Evolutionary conservation across 1,140 invertebrate genomes (phyloP), one percentile per base, ranked within the genome.

Genomic region (Plutomurus gul): DNA sequence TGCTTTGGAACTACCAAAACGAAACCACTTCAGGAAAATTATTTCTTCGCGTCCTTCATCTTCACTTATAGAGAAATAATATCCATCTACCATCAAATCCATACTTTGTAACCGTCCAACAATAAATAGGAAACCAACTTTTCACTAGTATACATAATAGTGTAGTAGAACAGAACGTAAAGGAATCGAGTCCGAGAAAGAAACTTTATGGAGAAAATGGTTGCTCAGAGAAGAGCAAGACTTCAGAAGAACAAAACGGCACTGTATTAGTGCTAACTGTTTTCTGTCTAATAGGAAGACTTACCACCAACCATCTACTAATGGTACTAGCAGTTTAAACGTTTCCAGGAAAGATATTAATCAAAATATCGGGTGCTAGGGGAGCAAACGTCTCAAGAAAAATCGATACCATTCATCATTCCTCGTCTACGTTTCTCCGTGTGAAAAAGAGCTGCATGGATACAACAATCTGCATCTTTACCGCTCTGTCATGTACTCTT

Each of bases 371-470:
- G 60, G 56, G 76, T 71, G 36, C 22, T 20, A 25, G 75, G 75
- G 75, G 76, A 77, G 76, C 56, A 72, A 71, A 60, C 76, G 43
- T 77, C 60, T 40, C 22, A 77, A 40, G 65, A 72, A 77, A 77
- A 77, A 77, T 77, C 76, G 76, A 77, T 71, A 71, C 76, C 76
- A 77, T 77, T 77, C 47, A 77, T 77, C 76, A 77, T 77, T 77
- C 76, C 47, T 49, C 4, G 18, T 72, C 11, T 72, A 22, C n/a
- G 40, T 27, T 75, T 75, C n/a, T n/a, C 56, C 56, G 56, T 65
- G 56, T 65, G 56, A 65, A 65, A 65, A 65, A 65, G 27, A 65
- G 27, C 36, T 33, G n/a, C 56, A 56, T 56, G 22, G 13, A 56
- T 56, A n/a, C n/a, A n/a, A n/a, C n/a, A n/a, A n/a, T n/a, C n/a